phyloP scores from a whole-genome alignment of 2,797 vertebrate species.

The Loriculus beryllinus region DNA sequence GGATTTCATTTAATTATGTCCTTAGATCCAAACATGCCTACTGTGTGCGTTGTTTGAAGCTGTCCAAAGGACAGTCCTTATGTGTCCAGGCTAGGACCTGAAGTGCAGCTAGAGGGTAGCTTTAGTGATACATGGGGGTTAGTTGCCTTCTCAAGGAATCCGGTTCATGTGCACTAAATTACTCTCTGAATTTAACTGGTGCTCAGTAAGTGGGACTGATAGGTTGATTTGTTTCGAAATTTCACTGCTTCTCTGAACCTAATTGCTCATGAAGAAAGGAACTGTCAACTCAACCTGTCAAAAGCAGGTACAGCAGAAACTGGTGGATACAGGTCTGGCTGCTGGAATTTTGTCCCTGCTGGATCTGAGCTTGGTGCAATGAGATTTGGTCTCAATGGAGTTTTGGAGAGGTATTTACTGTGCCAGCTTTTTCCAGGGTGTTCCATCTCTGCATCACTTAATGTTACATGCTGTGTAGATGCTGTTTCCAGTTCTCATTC shows the following conservation, averaged over 20 bases:
- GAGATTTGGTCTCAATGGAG: not conserved
- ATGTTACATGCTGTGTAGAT: not conserved
- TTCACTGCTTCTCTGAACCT: not conserved
- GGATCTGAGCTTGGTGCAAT: not conserved
- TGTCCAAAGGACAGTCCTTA: not conserved
- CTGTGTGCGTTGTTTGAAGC: not conserved
- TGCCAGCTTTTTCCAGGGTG: not conserved
- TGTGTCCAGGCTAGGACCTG: not conserved
- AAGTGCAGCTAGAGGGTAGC: not conserved
- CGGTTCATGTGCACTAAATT: rapidly evolving
- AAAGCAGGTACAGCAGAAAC: not conserved
- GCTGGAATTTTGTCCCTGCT: not conserved
- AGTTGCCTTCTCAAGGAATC: not conserved
- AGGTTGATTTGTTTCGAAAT: not conserved
- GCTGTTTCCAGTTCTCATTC: not conserved
- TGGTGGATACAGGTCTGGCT: not conserved
- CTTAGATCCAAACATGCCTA: not conserved
- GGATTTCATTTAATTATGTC: not conserved
- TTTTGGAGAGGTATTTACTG: not conserved
- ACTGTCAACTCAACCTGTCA: not conserved
- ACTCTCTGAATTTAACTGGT: not conserved
- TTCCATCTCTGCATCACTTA: not conserved
- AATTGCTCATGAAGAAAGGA: not conserved
- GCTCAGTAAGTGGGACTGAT: not conserved
- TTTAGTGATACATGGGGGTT: not conserved